Evolutionary conservation across 1,140 invertebrate species (phyloP).

Genomic region (Solenopsis invicta): DNA sequence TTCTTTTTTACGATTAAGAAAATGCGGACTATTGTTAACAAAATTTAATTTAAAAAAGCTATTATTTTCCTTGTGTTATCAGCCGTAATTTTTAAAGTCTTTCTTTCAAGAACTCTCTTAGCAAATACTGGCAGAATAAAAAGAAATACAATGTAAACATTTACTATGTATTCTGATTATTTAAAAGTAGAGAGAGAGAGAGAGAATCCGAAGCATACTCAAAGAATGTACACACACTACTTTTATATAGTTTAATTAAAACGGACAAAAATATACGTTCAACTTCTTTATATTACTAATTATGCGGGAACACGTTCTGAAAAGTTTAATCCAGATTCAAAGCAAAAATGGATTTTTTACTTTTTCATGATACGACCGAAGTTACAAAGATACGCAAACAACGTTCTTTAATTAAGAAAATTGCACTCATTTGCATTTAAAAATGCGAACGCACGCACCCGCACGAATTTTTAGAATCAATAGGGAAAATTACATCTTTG

Average conservation of each 20-base stretch:
- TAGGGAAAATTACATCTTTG: neutral
- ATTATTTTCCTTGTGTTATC: conserved; percentile 5
- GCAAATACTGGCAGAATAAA: conserved; percentile 21
- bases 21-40: neutral
- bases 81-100: neutral
- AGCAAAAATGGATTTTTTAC: conserved; percentile 40
- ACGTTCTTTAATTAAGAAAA: conserved; percentile 36
- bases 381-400: neutral
- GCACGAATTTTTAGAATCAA: neutral
- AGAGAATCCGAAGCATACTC: neutral
- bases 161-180: conserved; percentile 28
- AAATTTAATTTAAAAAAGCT: conserved; percentile 44
- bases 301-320: conserved; percentile 42
- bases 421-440: conserved; percentile 8
- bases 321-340: conserved; percentile 52
- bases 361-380: neutral
- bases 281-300: conserved; percentile 41
- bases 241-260: conserved; percentile 35
- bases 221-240: conserved; percentile 28
- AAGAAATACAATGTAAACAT: conserved; percentile 20
- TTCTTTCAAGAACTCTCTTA: neutral
- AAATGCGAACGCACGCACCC: conserved; percentile 14
- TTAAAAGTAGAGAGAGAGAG: conserved; percentile 17
- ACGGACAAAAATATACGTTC: conserved; percentile 34
- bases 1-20: neutral